Base-by-base conservation (phyloP, 2,797 vertebrate species). In the Trichosurus vulpecula region DNA sequence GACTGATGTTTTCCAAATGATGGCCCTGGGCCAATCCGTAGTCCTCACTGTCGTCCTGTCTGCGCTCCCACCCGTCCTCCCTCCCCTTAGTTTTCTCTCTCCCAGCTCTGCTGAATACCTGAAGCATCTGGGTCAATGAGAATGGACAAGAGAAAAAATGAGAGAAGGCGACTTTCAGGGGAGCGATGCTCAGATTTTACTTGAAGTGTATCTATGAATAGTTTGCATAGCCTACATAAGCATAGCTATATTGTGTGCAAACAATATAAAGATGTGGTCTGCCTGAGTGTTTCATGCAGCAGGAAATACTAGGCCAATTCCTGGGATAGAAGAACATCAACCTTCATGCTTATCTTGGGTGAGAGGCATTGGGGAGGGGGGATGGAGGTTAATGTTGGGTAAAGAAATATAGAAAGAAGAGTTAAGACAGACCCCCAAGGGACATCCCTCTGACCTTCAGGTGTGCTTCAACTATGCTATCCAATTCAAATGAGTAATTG, bases 61-160 rank as follows among this genome's bases (percentile, higher is more conserved):
- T 74, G 52, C 52, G 2, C 8, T 52, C 35, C 29, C 3, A 47
- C 54, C 81, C 81, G 93, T 30, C 52, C 56, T 91, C 90, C 66
- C 91, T 87, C 53, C 54, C 56, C 89, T 98, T 92, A 95, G 90
- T 51, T 90, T 93, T 8, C 0, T 29, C 92, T 61, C 47, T 96
- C 13, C 95, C 35, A 90, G 92, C 96, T 96, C 52, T 96, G 91
- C 96, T 92, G 74, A 95, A 95, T n/a, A 58, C 90, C 90, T n/a
- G 0, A 95, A 95, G 94, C 93, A 97, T 96, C 94, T 96, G 94
- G 96, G 96, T 96, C 96, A 97, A 93, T 52, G 35, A 96, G 90
- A 92, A 55, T 57, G 53, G 91, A 96, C 93, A 90, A 95, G 93
- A 93, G 95, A 27, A 94, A 47, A 92, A 96, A 97, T 90, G 94